Evolutionary conservation across 2,797 vertebrate genomes (phyloP).

Genomic region (Picus viridis): DNA sequence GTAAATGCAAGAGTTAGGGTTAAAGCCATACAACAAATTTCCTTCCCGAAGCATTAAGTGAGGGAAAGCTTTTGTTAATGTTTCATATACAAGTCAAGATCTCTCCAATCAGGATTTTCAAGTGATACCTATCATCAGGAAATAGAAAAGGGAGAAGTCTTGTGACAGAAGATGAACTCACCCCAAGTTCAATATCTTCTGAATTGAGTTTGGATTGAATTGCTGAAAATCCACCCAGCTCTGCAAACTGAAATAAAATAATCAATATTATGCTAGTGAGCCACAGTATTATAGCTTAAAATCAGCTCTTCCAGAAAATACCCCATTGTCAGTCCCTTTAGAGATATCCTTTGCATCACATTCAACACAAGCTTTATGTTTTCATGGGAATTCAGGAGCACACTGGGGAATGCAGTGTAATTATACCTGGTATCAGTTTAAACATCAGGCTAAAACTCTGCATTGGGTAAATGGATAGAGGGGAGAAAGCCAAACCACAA

Average conservation of each 20-base stretch:
- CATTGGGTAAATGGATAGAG: neutral
- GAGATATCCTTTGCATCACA: neutral
- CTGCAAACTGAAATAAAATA: conserved; percentile 88
- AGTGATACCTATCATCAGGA: neutral
- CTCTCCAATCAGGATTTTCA: neutral
- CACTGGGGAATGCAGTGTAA: neutral
- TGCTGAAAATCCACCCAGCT: conserved; percentile 95
- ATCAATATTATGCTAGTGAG: neutral
- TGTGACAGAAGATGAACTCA: conserved; percentile 75
- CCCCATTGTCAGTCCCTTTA: neutral
- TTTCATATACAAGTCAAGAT: neutral
- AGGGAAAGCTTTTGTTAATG: conserved; percentile 14
- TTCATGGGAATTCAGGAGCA: neutral
- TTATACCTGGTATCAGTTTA: neutral
- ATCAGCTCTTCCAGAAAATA: neutral
- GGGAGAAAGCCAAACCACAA: neutral
- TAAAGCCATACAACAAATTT: conserved; percentile 21
- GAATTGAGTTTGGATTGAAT: conserved; percentile 95
- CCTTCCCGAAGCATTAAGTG: neutral
- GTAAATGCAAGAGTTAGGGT: neutral
- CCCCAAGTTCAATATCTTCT: conserved; percentile 96
- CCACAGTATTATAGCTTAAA: neutral
- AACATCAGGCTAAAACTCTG: neutral
- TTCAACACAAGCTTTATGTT: neutral
- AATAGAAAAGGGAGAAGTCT: neutral